Evolutionary conservation across 2,888 invertebrate genomes (phyloP), one percentile per base, ranked within the genome.

Genomic region (Sminthurides aquaticus): DNA sequence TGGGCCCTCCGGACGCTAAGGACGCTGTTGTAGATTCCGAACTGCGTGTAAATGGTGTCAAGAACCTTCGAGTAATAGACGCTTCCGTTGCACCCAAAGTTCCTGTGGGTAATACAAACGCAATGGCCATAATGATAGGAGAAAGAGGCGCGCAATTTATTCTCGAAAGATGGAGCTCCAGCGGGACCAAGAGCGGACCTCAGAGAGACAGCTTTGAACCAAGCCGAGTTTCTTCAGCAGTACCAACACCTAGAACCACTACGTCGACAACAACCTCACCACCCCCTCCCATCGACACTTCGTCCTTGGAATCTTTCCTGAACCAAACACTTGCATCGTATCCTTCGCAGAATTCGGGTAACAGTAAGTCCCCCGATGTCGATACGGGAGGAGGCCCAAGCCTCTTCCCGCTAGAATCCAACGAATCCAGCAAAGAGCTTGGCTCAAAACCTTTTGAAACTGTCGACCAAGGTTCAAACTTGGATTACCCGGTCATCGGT

Each of bases 61-160:
- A 59, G 25, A 61, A 62, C 20, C 29, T 73, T 2, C 52, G 73
- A 27, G 70, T 72, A 1, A 64, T 70, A 20, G 71, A 72, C 54
- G 65, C 68, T 22, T 69, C 69, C 1, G 48, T 66, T 0, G 61
- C 61, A 61, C 61, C 62, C 48, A 62, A 57, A n/a, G 54, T 66
- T 15, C 62, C 62, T 11, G 34, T 58, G 1, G 49, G 56, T 1
- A 57, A 57, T 26, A 66, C 62, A 11, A 57, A 66, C 18, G 49
- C 52, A 24, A 57, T 61, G 0, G 22, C 60, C 1, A 75, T 78
- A 18, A 78, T 79, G 78, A 76, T 79, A 15, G 79, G 76, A 2
- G 79, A 79, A 67, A 77, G 77, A 64, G 77, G 75, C 0, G 74
- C 78, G 1, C 77, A 78, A 68, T 57, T 78, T 57, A 77, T 79